phyloP scores from a whole-genome alignment of 2,113 vertebrate species.

The Triplophysa dalaica region DNA sequence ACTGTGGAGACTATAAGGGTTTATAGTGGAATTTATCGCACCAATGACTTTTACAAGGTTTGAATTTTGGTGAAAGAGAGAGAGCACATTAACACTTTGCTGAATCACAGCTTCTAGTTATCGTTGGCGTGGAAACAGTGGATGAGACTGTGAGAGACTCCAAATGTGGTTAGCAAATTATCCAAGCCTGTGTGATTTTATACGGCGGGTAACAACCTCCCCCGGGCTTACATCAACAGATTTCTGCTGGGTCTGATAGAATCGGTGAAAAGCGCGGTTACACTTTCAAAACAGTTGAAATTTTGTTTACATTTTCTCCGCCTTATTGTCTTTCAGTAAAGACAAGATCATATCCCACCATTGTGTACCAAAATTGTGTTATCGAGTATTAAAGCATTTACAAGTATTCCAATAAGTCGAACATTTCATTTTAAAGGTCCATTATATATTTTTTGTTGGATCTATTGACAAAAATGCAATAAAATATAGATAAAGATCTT shows the following conservation, averaged over 20 bases:
- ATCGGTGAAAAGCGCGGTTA: constrained; percentile 37
- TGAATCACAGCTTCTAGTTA: constrained; percentile 20
- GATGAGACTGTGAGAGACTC: constrained; percentile 26
- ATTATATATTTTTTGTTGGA: no score
- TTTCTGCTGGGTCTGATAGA: constrained; percentile 47
- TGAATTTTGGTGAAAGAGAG: not conserved
- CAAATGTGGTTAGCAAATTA: constrained; percentile 33
- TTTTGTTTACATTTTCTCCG: constrained; percentile 28
- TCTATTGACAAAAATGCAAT: no score
- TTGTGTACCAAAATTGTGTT: not conserved
- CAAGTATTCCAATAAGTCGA: no score
- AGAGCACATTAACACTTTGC: constrained; percentile 7
- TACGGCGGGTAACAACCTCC: constrained; percentile 19
- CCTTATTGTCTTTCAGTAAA: constrained; percentile 42
- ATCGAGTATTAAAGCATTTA: not conserved
- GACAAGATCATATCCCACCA: not conserved
- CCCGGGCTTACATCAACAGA: constrained; percentile 43
- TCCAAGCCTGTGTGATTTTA: constrained; percentile 37
- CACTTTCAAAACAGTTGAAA: constrained; percentile 40
- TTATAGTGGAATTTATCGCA: not conserved
- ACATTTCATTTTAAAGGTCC: not conserved
- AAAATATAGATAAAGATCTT: no score
- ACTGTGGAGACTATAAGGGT: not conserved
- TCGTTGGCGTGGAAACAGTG: constrained; percentile 38
- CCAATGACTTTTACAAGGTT: not conserved